phyloP scores from a whole-genome alignment of 2,888 invertebrate species.

The Cerceris ruficornis region DNA sequence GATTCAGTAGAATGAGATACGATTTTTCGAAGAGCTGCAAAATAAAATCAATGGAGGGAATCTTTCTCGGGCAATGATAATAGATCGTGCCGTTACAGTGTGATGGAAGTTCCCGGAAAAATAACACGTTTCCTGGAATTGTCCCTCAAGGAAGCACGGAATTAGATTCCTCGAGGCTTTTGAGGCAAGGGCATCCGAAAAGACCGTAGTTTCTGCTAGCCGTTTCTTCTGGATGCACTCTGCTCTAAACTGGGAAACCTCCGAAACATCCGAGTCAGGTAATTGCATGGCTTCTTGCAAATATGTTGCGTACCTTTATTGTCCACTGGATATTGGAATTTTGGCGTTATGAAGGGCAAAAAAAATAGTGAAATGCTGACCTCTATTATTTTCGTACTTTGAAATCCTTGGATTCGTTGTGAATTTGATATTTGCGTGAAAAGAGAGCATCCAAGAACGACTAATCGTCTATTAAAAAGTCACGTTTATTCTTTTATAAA shows the following conservation, averaged over 20 bases:
- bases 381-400: not conserved
- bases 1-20: not conserved
- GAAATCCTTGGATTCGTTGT: no score
- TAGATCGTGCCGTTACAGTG: not conserved
- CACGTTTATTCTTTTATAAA: no score
- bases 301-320: conserved; percentile 17
- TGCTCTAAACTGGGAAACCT: conserved; percentile 39
- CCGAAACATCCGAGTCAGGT: conserved; percentile 53
- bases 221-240: not conserved
- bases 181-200: no score
- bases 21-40: not conserved
- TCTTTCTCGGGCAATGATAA: not conserved
- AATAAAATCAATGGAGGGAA: not conserved
- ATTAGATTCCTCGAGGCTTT: no score
- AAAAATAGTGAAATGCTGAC: not conserved
- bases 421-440: no score
- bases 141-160: no score
- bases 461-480: no score
- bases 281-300: conserved; percentile 49
- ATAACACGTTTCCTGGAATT: not conserved
- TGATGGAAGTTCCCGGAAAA: not conserved
- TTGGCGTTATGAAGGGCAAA: not conserved
- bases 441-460: no score
- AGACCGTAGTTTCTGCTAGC: not conserved
- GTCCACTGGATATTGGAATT: conserved; percentile 4